A percentile compares a stretch with the other conserved stretches of the same genome.
These are phyloP conservation scores for Macropus fuliginosus DNA, from an alignment of 2,797 vertebrate genomes.

Conservation along the genomic window DNA sequence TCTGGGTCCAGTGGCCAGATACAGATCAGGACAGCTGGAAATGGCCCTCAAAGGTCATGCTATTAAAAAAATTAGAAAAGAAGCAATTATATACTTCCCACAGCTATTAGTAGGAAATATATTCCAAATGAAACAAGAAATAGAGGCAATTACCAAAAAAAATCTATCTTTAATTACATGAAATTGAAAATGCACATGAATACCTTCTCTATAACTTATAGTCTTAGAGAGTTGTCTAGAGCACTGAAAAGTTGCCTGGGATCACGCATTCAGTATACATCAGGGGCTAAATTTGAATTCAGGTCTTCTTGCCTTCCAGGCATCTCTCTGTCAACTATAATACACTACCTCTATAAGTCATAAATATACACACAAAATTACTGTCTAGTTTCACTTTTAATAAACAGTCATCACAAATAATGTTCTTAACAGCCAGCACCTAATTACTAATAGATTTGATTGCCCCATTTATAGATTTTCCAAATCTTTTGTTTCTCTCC, in stretches of 20 bases:
- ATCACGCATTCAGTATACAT: not conserved
- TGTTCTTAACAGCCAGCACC: not conserved
- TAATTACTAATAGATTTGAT: not conserved
- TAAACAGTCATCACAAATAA: not conserved
- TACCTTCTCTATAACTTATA: not conserved
- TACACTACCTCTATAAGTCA: not conserved
- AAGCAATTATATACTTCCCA: not conserved
- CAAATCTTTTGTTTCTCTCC: not conserved
- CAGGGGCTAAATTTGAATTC: not conserved
- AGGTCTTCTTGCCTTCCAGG: not conserved
- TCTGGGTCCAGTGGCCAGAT: no score
- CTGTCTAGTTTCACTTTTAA: not conserved
- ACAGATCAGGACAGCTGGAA: no score
- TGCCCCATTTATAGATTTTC: not conserved
- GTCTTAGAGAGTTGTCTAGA: not conserved
- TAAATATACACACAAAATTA: not conserved
- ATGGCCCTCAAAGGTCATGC: no score
- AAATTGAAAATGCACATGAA: not conserved
- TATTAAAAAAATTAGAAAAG: not conserved
- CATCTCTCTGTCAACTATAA: not conserved
- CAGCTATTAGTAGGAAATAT: not conserved
- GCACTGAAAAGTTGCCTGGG: no score
- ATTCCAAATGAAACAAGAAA: not conserved
- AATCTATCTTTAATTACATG: not conserved
- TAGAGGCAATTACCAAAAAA: not conserved